phyloP scores from a whole-genome alignment of 2,888 invertebrate genomes.

The Geotrupes spiniger region DNA sequence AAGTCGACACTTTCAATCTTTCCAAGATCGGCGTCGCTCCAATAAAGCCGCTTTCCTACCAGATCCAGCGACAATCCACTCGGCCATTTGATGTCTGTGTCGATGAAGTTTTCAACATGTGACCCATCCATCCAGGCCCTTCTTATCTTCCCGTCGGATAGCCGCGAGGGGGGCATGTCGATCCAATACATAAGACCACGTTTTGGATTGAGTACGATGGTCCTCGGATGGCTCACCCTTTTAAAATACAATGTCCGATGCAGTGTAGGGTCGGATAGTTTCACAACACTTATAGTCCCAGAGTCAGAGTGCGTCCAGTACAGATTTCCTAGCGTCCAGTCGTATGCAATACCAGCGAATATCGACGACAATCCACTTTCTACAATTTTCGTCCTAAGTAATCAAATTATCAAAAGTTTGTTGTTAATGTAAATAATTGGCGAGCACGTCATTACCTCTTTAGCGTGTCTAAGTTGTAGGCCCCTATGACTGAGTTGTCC shows the following conservation, averaged over 20 bases:
- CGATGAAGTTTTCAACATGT: slow-evolving; percentile 56
- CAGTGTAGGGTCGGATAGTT: slow-evolving; percentile 57
- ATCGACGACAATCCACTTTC: slow-evolving; percentile 19
- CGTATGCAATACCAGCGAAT: slow-evolving; percentile 71
- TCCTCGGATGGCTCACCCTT: slow-evolving; percentile 56
- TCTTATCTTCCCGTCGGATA: slow-evolving; percentile 60
- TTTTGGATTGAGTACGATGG: slow-evolving; percentile 64
- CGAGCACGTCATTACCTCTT: no score
- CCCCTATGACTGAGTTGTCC: not conserved
- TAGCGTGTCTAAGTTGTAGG: no score
- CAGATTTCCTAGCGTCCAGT: slow-evolving; percentile 78
- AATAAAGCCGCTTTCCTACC: slow-evolving; percentile 58
- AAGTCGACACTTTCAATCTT: slow-evolving; percentile 65
- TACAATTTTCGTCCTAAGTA: slow-evolving; percentile 18
- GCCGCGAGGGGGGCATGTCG: slow-evolving; percentile 59
- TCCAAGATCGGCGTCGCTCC: slow-evolving; percentile 71
- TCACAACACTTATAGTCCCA: slow-evolving; percentile 67
- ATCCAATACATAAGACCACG: slow-evolving; percentile 76
- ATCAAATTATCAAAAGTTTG: no score
- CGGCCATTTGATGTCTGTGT: slow-evolving; percentile 65
- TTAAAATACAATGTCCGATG: slow-evolving; percentile 58
- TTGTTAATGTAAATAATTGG: no score
- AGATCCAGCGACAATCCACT: slow-evolving; percentile 70
- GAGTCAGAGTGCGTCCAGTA: slow-evolving; percentile 76
- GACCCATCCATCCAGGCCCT: slow-evolving; percentile 74